These are phyloP conservation scores for Leptobrachium leishanense DNA, from an alignment of 2,113 vertebrate genomes.

Conservation along the genomic window DNA sequence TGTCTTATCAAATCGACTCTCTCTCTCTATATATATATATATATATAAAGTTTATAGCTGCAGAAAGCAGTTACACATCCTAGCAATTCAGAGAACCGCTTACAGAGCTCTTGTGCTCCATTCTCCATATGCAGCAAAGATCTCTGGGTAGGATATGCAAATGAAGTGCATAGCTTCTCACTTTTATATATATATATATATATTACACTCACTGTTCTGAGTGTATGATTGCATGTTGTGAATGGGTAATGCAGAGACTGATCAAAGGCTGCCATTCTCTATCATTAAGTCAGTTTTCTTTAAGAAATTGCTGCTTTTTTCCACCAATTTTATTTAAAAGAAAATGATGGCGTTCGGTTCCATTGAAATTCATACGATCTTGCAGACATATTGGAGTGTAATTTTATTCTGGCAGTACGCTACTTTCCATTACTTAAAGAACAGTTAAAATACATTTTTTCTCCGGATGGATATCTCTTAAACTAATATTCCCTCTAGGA, in stretches of 20 bases:
- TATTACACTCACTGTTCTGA: not conserved
- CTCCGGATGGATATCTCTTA: not conserved
- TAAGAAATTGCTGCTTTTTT: conserved; percentile 6
- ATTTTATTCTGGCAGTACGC: not conserved
- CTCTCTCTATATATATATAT: too few species aligned
- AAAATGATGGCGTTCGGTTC: not conserved
- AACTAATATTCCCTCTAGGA: not conserved
- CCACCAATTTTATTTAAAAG: conserved; percentile 1
- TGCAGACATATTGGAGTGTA: not conserved
- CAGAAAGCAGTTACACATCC: too few species aligned
- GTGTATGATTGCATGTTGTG: conserved; percentile 27
- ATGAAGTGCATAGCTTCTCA: too few species aligned
- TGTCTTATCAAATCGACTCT: too few species aligned
- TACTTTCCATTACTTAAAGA: too few species aligned
- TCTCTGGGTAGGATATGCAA: too few species aligned
- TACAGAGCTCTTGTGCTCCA: too few species aligned
- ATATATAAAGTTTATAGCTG: too few species aligned
- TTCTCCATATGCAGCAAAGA: too few species aligned
- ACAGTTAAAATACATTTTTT: not conserved
- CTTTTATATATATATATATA: too few species aligned
- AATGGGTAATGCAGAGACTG: conserved; percentile 11
- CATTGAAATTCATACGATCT: not conserved
- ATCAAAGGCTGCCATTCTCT: conserved; percentile 4
- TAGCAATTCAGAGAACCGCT: too few species aligned
- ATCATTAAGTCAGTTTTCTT: conserved; percentile 25